These are phyloP conservation scores for Eueremaeus valkanovi DNA, from an alignment of 2,888 invertebrate species.

Conservation along the genomic window DNA sequence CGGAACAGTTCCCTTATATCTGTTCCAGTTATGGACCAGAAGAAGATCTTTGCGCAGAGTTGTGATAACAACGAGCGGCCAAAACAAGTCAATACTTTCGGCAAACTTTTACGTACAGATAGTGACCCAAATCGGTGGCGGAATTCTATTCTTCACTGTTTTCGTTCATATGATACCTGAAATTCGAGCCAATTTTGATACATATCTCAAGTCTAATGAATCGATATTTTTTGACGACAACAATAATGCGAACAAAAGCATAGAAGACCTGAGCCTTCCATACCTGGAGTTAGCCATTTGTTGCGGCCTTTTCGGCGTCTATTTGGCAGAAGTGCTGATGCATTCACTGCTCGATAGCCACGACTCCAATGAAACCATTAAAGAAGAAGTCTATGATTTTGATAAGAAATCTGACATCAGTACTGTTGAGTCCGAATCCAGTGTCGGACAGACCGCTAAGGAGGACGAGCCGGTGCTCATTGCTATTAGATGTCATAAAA, in stretches of 20 bases:
- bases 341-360: constrained; percentile 60
- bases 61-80: background rate
- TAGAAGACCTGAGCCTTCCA: constrained; percentile 58
- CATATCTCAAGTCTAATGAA: constrained; percentile 7
- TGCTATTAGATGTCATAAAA: background rate
- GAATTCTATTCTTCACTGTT: constrained; percentile 73
- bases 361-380: constrained; percentile 10
- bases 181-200: constrained; percentile 63
- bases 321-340: constrained; percentile 70
- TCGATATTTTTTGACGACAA: constrained; percentile 52
- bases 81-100: constrained; percentile 5
- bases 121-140: constrained; percentile 63
- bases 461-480: constrained; percentile 27
- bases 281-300: constrained; percentile 69
- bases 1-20: constrained; percentile 38
- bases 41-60: background rate
- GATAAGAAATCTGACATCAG: constrained; percentile 15
- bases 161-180: constrained; percentile 77
- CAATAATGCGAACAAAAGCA: constrained; percentile 37
- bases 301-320: constrained; percentile 69
- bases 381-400: constrained; percentile 19
- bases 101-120: constrained; percentile 33
- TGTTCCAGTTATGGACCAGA: constrained; percentile 29
- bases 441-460: background rate
- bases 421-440: background rate